Evolutionary conservation across 2,113 vertebrate species (phyloP), one percentile per base, ranked within the genome.

Genomic region (Saccopteryx leptura): DNA sequence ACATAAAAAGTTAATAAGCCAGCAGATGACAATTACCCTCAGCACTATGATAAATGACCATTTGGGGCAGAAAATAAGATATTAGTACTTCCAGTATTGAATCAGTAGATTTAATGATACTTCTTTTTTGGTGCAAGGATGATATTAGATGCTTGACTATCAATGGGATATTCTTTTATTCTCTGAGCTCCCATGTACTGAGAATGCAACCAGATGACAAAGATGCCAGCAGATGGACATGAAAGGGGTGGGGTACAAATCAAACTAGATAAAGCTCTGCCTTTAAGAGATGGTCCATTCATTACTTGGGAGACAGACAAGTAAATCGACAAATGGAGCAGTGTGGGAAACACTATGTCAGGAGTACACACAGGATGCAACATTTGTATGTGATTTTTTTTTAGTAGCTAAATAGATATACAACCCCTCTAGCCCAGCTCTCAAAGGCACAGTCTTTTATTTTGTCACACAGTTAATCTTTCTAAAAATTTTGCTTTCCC

Each of bases 1-100:
- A 90, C 9, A 66, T 39, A 88, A 84, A 90, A 92, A 50, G 26
- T 28, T 78, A 86, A n/a, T 48, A 85, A 86, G n/a, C 56, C 46
- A 88, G 23, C 8, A 88, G 48, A 93, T 12, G 90, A 78, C 15
- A 81, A 39, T 82, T 66, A 58, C 21, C 7, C 56, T 89, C 63
- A 66, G 26, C 12, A 23, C 7, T 39, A 93, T 85, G 46, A 78
- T 9, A 86, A 78, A 68, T 52, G 23, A 69, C 7, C 5, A 65
- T 1, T 14, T 95, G 96, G 14, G 39, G 10, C 18, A 80, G 26
- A 11, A 60, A 66, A 52, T 66, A 71, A 54, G 12, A 58, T 74
- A 28, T 5, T 39, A 15, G 33, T 72, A 31, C 46, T 90, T 83
- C 9, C 50, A 85, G 21, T 75, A 61, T 28, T 75, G 50, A 90